phyloP scores from a whole-genome alignment of 1,140 invertebrate genomes.

The Holcopasites calliopsidis region DNA sequence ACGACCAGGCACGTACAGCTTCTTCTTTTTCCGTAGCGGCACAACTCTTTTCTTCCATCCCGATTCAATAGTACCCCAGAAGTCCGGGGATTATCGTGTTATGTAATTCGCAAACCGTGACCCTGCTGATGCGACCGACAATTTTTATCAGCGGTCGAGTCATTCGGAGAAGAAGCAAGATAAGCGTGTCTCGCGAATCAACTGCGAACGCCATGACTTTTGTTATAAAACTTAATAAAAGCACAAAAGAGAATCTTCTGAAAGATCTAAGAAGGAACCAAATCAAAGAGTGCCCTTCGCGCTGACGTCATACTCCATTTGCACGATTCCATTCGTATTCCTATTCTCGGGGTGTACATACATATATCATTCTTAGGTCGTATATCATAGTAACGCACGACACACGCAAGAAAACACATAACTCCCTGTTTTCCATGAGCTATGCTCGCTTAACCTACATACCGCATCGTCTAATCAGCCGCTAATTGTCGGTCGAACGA shows the following conservation, averaged over 20 bases:
- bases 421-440: not conserved
- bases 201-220: not conserved
- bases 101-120: constrained; percentile 28
- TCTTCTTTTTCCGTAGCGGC: not conserved
- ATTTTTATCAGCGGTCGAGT: constrained; percentile 5
- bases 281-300: not conserved
- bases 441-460: constrained; percentile 37
- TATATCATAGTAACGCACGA: constrained; percentile 7
- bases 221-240: too few species aligned
- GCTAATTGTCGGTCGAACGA: constrained; percentile 33
- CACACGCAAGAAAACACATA: not conserved
- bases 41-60: too few species aligned
- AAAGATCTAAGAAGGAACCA: not conserved
- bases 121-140: not conserved
- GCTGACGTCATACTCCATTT: not conserved
- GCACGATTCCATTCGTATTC: not conserved
- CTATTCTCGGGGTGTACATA: not conserved
- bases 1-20: constrained; percentile 10
- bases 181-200: not conserved
- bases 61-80: constrained; percentile 7
- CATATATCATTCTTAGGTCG: constrained; percentile 2
- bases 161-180: not conserved
- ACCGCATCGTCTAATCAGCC: constrained; percentile 44
- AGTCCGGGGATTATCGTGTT: constrained; percentile 11
- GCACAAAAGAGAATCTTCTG: too few species aligned